Base-by-base conservation (phyloP, 2,797 vertebrate species). In the Selene dorsalis region DNA sequence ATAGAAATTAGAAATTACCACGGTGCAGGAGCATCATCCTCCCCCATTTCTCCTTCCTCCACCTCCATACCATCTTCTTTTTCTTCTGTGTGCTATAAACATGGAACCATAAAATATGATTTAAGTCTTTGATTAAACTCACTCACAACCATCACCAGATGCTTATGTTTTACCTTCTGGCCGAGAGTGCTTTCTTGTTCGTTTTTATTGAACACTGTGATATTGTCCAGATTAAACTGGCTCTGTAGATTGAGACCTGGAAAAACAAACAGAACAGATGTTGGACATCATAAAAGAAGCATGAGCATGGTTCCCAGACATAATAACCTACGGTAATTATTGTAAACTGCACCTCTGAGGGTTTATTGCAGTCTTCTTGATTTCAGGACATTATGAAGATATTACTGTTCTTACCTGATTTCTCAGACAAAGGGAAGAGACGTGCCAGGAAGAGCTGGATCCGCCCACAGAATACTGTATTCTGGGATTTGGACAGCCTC, bases 21-120 rank as follows among this genome's bases (percentile, higher is more conserved):
- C 2, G 95, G 96, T 35, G 96, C 96, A n/a, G 97, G 96, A 32
- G 94, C 94, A 77, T 99, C 98, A 77, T 99, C 98, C 82, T 99
- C 98, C 79, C 97, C 98, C 97, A 99, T 99, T 92, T 99, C 98
- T 61, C 98, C 98, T 93, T 99, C 98, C 82, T 99, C 98, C 57
- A 98, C 97, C 0, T 99, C 98, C 96, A 99, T 97, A 48, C 96
- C 96, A 69, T 99, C 98, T 68, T 98, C 98, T 91, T 95, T 96
- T 65, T 98, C 97, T 75, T 99, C 98, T 0, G 94, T 83, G 81
- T 97, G 96, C 97, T 99, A 79, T 4, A 64, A 79, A 77, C n/a
- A 84, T 0, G 0, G 32, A 30, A 65, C 2, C 26, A 77, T 17
- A 12, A 56, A 22, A 52, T 32, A 58, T 38, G 0, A 24, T 52